Evolutionary conservation across 2,888 invertebrate species (phyloP), one percentile per base, ranked within the genome.

Genomic region (Teinopalpus imperialis): DNA sequence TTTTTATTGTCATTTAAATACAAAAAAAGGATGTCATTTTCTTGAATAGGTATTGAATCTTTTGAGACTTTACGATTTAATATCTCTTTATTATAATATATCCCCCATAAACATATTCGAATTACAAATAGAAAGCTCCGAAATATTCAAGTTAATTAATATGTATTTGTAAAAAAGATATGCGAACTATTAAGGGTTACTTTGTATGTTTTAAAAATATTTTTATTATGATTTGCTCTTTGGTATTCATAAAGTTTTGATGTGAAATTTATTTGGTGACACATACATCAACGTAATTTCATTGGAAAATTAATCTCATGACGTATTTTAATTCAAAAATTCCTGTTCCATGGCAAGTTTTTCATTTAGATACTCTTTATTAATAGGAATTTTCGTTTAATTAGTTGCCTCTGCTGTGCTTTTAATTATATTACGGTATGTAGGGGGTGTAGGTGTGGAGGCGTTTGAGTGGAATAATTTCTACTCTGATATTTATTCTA

Each of bases 371-470:
- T 40, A 40, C 40, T 45, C 40, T 45, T 45, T 34, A 32, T 27
- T 34, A 45, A 45, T 40, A 45, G 44, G 44, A 44, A 45, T 45
- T 45, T 45, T 45, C 39, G 37, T 44, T 45, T 32, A 45, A 45
- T 45, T 40, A 34, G 39, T 40, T 40, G 45, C 21, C 40, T 45
- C 32, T 40, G 45, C 32, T 40, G 40, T 40, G 45, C 34, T 45
- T 45, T 45, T 45, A 45, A 45, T 39, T 39, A 39, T 39, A 45
- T 40, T 45, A 39, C 39, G 39, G 26, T 40, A 45, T 40, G 39
- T 40, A 21, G 27, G 39, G 39, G 36, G 26, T 26, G 37, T 37
- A 37, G 44, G 37, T 45, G 45, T 35, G 29, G 41, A 35, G 46
- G 35, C 41, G 34, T 46, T 46, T 35, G 35, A 40, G 35, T 29